Conservation (phyloP, 2,888 invertebrate genomes). For the Bellardia bayeri region DNA sequence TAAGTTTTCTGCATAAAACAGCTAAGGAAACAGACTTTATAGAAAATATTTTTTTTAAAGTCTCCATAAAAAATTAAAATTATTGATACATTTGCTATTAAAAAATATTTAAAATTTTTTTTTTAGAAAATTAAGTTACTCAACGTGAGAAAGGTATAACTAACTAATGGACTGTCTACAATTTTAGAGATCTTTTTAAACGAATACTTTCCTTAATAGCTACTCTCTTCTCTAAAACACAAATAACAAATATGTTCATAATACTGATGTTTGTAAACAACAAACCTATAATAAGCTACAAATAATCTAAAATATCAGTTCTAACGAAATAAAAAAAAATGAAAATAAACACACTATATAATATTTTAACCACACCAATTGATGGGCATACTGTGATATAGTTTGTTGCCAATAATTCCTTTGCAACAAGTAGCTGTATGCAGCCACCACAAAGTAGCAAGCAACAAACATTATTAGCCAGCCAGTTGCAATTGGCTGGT, state of each 20-base stretch:
- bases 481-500: slow-evolving; percentile 12
- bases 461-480: slow-evolving; percentile 30
- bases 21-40: no score
- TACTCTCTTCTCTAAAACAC: not conserved
- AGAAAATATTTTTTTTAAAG: no score
- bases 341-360: not conserved
- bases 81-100: no score
- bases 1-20: no score
- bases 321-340: slow-evolving; percentile 1
- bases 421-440: slow-evolving; percentile 39
- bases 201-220: no score
- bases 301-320: slow-evolving; percentile 58
- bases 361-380: slow-evolving; percentile 48
- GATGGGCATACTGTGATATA: slow-evolving; percentile 65
- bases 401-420: slow-evolving; percentile 41
- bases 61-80: no score
- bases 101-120: no score
- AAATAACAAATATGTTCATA: not conserved
- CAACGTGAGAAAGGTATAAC: no score
- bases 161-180: no score
- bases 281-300: slow-evolving; percentile 7
- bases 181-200: no score
- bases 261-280: not conserved
- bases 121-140: no score
- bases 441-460: slow-evolving; percentile 23